Conservation (phyloP, 2,888 invertebrate species). For the Lapara coniferarum region DNA sequence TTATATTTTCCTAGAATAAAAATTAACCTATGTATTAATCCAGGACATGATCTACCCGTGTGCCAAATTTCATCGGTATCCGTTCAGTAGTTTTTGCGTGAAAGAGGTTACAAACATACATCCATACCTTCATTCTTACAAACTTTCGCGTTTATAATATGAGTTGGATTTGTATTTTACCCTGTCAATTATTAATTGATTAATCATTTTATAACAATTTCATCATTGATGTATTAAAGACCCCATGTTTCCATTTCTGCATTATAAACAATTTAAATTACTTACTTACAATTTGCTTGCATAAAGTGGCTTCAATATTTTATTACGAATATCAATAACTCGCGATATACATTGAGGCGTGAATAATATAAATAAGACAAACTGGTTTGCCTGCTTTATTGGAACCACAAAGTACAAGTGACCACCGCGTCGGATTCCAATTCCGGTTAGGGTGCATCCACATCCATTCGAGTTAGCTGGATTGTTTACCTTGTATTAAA, state of each 20-base stretch:
- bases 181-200: no score
- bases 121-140: no score
- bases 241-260: neutral
- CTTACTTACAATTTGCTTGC: neutral
- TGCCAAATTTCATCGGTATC: no score
- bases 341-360: neutral
- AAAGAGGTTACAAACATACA: no score
- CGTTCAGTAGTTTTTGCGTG: no score
- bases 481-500: slow-evolving; percentile 13
- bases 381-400: slow-evolving; percentile 2
- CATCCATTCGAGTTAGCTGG: neutral
- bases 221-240: no score
- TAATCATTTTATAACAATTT: neutral
- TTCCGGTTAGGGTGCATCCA: slow-evolving; percentile 2
- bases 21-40: no score
- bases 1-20: no score
- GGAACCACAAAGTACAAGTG: neutral
- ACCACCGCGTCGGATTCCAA: neutral
- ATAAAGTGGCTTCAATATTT: neutral
- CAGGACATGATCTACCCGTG: no score
- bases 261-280: neutral
- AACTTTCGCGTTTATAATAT: no score
- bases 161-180: no score
- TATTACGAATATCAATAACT: slow-evolving; percentile 1
- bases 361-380: slow-evolving; percentile 4